These are phyloP conservation scores for Saturnia pavonia DNA, from an alignment of 2,888 invertebrate species.

Conservation along the genomic window DNA sequence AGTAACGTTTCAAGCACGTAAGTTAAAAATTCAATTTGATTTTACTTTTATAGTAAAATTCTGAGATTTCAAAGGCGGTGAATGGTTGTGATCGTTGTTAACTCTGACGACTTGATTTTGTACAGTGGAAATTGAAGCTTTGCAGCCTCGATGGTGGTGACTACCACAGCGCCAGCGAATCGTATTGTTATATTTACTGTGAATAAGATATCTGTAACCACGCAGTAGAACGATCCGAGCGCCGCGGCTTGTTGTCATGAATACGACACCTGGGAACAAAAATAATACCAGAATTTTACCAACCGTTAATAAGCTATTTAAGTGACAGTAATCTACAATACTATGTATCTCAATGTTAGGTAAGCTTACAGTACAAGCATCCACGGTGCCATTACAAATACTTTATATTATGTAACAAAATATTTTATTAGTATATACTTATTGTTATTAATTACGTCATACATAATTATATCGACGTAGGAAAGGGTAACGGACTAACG, in stretches of 20 bases:
- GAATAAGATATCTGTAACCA: slow-evolving; percentile 28
- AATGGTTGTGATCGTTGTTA: slow-evolving; percentile 18
- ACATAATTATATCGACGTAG: not conserved
- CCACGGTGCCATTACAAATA: slow-evolving; percentile 11
- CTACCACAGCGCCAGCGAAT: slow-evolving; percentile 29
- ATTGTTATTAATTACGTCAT: not conserved
- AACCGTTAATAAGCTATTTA: not conserved
- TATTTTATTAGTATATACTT: not conserved
- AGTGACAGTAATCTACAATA: not conserved
- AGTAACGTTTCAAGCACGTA: not conserved
- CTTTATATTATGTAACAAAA: not conserved
- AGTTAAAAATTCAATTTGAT: not conserved
- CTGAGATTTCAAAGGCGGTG: not conserved
- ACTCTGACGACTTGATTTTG: slow-evolving; percentile 26
- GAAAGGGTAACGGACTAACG: no score
- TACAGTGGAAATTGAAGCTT: slow-evolving; percentile 25
- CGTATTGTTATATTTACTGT: slow-evolving; percentile 20
- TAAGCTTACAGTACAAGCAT: not conserved
- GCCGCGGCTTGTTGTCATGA: slow-evolving; percentile 23
- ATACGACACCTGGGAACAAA: slow-evolving; percentile 19
- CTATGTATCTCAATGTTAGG: not conserved
- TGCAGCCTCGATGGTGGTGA: slow-evolving; percentile 25
- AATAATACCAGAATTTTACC: not conserved
- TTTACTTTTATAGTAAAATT: not conserved
- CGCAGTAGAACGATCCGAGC: slow-evolving; percentile 23